Base-by-base conservation (phyloP, 2,888 invertebrate species). In the Acanthopleura granulata region DNA sequence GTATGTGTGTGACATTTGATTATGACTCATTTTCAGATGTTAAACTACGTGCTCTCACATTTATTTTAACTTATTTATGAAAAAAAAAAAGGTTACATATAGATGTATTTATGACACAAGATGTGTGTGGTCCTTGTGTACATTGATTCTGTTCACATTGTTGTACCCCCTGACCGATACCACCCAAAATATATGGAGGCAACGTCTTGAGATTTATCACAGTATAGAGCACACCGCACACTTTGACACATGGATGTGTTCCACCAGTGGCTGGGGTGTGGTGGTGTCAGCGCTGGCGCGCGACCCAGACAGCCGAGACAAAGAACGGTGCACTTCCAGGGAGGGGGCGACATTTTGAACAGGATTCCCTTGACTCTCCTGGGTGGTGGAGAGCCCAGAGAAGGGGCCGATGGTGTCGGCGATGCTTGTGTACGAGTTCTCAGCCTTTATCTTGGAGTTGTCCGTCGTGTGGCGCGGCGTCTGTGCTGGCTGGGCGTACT, bases 191-290 rank as follows among this genome's bases (percentile, higher is more conserved):
- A 15, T 14, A 12, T 29, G 72, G 40, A 40, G 40, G 9, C 3
- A 40, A 40, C 40, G 40, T 40, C 40, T 40, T n/a, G n/a, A n/a
- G 40, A 40, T 22, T 74, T 61, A 79, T 80, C 80, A 88, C 71
- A 88, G 78, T 74, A 89, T 82, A 22, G 76, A 76, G 80, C 89
- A 89, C 22, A 88, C 83, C 25, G 85, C 79, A 80, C 88, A 88
- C 73, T 85, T 83, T 15, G 84, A 78, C 12, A 88, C 87, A 74
- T 86, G 82, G 0, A 86, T 86, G 73, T 81, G 83, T 70, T 85
- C 82, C 61, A 85, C 84, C 4, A 77, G 40, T 14, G 74, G 61
- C 14, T 30, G 62, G 40, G 69, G 30, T 49, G 27, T 50, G 18
- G 49, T 62, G 25, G 72, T 27, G 16, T 78, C 73, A 49, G 27